phyloP scores from a whole-genome alignment of 37 sponge, comb jelly and placozoan genomes.

The Oscarella lobularis region DNA sequence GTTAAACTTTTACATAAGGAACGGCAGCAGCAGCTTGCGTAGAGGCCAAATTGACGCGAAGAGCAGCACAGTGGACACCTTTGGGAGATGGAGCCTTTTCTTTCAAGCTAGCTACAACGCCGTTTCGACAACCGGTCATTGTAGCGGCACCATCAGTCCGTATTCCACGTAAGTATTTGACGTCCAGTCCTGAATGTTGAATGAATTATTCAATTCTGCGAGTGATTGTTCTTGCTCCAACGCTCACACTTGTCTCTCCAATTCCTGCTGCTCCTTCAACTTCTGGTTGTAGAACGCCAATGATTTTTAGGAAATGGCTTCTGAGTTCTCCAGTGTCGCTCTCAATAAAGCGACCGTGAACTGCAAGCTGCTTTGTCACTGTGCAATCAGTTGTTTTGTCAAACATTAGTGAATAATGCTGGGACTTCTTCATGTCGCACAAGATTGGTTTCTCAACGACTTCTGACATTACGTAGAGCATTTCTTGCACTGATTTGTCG shows the following conservation, averaged over 20 bases:
- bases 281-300: too few relatives aligned
- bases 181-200: too few relatives aligned
- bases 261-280: too few relatives aligned
- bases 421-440: neutral
- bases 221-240: too few relatives aligned
- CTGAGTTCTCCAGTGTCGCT: neutral
- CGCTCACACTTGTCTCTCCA: too few relatives aligned
- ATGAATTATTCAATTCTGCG: too few relatives aligned
- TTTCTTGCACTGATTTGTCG: neutral
- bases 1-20: constrained; percentile 5
- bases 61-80: constrained; percentile 30
- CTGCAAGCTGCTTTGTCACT: neutral
- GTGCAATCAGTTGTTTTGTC: neutral
- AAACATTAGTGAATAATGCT: neutral
- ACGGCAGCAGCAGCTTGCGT: neutral
- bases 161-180: neutral
- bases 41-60: constrained; percentile 15
- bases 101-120: neutral
- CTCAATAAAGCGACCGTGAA: neutral
- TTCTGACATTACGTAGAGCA: neutral
- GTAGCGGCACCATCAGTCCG: neutral
- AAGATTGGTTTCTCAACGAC: neutral
- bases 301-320: too few relatives aligned
- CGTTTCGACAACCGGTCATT: neutral
- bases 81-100: neutral